Percentiles rank a stretch among this genome's conserved stretches.
phyloP scores from a whole-genome alignment of 2,888 invertebrate genomes.

The Hipparchia sbordonii region DNA sequence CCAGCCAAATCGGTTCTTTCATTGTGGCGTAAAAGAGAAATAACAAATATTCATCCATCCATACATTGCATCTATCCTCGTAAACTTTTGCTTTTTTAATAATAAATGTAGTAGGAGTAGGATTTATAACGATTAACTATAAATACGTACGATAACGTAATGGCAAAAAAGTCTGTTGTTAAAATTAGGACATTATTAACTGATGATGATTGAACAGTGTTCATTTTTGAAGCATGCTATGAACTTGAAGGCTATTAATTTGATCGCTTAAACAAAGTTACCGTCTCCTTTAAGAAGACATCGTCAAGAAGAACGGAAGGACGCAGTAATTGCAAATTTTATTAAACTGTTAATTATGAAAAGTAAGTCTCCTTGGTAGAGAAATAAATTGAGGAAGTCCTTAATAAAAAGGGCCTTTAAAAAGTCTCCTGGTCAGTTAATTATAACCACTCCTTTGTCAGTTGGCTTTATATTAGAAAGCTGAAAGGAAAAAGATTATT shows the following conservation, averaged over 20 bases:
- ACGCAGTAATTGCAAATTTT: constrained; percentile 24
- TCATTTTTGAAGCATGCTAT: background rate
- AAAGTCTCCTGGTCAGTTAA: constrained; percentile 2
- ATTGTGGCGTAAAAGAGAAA: too few relatives aligned
- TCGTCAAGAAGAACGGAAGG: constrained; percentile 3
- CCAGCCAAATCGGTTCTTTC: too few relatives aligned
- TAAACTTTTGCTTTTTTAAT: background rate
- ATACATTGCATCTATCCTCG: too few relatives aligned
- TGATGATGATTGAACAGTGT: background rate
- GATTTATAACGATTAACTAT: too few relatives aligned
- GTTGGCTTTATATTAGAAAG: background rate
- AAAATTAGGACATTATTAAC: too few relatives aligned
- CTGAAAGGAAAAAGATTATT: background rate
- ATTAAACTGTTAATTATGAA: constrained; percentile 23
- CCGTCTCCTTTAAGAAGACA: constrained; percentile 8
- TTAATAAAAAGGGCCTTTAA: constrained; percentile 7
- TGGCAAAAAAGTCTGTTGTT: too few relatives aligned
- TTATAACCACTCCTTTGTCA: constrained; percentile 9
- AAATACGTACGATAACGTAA: too few relatives aligned
- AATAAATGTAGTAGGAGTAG: background rate
- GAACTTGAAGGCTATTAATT: constrained; percentile 4
- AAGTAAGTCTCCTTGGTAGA: constrained; percentile 16
- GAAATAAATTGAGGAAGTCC: constrained; percentile 12
- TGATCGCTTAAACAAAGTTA: constrained; percentile 7
- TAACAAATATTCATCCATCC: too few relatives aligned